phyloP scores from a whole-genome alignment of 2,797 vertebrate species.

The Chiroxiphia lanceolata region DNA sequence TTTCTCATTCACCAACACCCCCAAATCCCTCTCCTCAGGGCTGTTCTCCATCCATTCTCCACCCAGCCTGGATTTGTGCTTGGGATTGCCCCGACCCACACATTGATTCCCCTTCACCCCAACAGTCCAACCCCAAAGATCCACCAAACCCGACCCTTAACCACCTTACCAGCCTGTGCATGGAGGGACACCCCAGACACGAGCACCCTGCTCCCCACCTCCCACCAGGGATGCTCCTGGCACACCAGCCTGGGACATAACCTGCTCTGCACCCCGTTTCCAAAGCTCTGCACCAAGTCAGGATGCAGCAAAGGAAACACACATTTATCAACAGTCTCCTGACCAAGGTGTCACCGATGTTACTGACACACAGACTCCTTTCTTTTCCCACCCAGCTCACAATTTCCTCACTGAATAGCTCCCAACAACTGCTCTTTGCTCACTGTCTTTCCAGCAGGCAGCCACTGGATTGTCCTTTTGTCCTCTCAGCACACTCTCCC shows the following conservation, averaged over 20 bases:
- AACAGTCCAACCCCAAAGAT: neutral
- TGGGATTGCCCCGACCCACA: rapidly evolving
- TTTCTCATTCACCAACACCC: neutral
- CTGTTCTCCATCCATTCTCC: neutral
- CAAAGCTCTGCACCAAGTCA: neutral
- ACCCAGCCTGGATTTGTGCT: neutral
- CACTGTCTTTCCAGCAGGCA: neutral
- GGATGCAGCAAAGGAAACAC: neutral
- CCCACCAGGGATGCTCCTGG: neutral
- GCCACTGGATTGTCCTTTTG: neutral
- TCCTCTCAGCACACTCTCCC: neutral
- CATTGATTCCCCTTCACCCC: neutral
- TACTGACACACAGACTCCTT: neutral
- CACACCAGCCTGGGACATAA: neutral
- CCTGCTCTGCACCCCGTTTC: neutral
- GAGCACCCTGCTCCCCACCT: rapidly evolving
- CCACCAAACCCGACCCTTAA: rapidly evolving
- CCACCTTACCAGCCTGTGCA: neutral
- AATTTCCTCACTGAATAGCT: rapidly evolving
- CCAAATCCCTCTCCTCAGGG: neutral
- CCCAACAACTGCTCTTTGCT: neutral
- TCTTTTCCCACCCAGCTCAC: neutral
- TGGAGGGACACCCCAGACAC: rapidly evolving
- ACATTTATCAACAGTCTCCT: rapidly evolving
- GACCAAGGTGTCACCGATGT: rapidly evolving